Base-by-base conservation (phyloP, 2,113 vertebrate genomes). In the Baryphthengus martii region DNA sequence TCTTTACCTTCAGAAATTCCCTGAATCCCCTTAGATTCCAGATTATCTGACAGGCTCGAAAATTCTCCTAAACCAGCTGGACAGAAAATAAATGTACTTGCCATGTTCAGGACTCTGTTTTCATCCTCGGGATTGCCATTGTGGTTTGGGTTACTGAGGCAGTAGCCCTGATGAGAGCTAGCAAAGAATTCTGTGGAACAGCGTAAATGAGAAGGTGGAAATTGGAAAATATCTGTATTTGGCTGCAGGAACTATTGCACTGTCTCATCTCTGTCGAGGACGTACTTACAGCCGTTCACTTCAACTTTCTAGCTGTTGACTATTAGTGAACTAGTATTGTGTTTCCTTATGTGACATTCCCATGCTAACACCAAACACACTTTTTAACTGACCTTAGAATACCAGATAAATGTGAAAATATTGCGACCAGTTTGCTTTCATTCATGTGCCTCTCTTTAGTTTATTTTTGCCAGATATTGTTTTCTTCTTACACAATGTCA, bases 401-500 rank as follows among this genome's bases (percentile, higher is more conserved):
- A 72, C 31, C 47, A 91, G 89, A 87, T 68, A 85, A 88, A 94
- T 62, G 11, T n/a, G 42, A 24, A 78, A 95, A 20, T 53, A 72
- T 25, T 73, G 58, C 49, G 78, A 40, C 62, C 61, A 80, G 55
- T 85, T 86, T 33, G 65, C 42, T 68, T 90, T 68, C 55, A 56
- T 68, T 95, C 72, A 65, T 66, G 70, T 61, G 52, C 45, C 49
- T 68, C 70, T 91, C 52, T 93, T 95, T 89, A 72, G 91, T 93
- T 94, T 91, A 63, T 87, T 95, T 92, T 91, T 91, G 81, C 86
- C 77, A 93, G 84, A 93, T 72, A 59, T 15, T 88, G 87, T 95
- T 91, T 96, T 94, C 74, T 79, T 89, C 94, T 96, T 92, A 88
- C 66, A 58, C 49, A 82, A 68, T 53, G 65, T 56, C 91, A 82